Percentiles rank a stretch among this genome's conserved stretches.
Conservation (phyloP, 2,797 vertebrate species). For the Darevskia mixta region DNA sequence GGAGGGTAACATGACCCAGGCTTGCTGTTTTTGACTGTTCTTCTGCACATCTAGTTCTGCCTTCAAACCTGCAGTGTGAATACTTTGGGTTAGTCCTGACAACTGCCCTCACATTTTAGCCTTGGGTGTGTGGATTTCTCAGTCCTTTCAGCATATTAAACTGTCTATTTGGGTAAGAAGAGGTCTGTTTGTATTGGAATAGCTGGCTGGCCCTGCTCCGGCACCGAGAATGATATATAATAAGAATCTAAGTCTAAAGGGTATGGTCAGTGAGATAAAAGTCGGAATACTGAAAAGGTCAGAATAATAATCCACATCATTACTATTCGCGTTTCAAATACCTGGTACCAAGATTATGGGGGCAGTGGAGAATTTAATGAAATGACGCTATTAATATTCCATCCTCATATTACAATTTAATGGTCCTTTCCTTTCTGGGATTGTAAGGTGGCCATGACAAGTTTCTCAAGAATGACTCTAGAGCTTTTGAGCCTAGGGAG, state of each 20-base stretch:
- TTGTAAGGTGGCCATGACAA: slow-evolving; percentile 13
- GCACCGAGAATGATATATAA: background rate
- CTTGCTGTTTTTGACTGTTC: background rate
- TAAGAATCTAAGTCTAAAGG: slow-evolving; percentile 27
- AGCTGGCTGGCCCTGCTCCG: background rate
- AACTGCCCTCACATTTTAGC: background rate
- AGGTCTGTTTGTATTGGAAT: background rate
- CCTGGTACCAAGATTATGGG: slow-evolving; percentile 23
- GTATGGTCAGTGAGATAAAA: slow-evolving; percentile 10
- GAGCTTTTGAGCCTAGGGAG: slow-evolving; percentile 3
- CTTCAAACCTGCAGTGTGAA: background rate
- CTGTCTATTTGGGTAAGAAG: slow-evolving; percentile 14
- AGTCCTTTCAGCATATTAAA: background rate
- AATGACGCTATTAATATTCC: slow-evolving; percentile 37
- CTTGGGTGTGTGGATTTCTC: background rate
- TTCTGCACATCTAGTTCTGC: background rate
- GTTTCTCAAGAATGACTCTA: slow-evolving; percentile 11
- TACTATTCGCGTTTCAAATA: slow-evolving; percentile 13
- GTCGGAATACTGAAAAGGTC: slow-evolving; percentile 44
- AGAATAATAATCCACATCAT: slow-evolving; percentile 36
- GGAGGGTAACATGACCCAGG: background rate
- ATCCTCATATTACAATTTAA: slow-evolving; percentile 21
- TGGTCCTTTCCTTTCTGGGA: slow-evolving; percentile 2
- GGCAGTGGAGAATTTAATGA: slow-evolving; percentile 28
- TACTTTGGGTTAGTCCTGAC: background rate